Conservation (phyloP, 2,113 vertebrate species). For the Salvelinus sp. region DNA sequence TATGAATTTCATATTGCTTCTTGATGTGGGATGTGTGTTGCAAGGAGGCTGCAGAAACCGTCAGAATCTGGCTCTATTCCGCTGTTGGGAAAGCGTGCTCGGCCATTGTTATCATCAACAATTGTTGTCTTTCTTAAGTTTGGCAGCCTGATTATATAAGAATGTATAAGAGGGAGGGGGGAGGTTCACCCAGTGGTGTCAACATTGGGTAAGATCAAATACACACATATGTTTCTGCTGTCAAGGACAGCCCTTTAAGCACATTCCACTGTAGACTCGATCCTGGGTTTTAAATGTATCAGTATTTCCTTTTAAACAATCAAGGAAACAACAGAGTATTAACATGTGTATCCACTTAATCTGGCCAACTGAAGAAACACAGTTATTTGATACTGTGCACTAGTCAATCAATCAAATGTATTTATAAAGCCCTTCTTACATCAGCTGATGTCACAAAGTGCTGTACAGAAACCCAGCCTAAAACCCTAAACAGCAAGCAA, state of each 20-base stretch:
- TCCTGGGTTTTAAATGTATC: slow-evolving; percentile 71
- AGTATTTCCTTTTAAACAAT: slow-evolving; percentile 75
- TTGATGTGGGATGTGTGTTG: slow-evolving; percentile 61
- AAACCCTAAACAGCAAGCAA: no score
- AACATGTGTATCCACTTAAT: slow-evolving; percentile 73
- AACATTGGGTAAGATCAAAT: slow-evolving; percentile 72
- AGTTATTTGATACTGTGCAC: slow-evolving; percentile 64
- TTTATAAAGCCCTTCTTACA: no score
- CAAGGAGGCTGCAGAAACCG: slow-evolving; percentile 23
- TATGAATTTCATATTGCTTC: slow-evolving; percentile 61
- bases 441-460: no score
- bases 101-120: slow-evolving; percentile 64
- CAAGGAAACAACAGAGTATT: slow-evolving; percentile 75
- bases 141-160: no score
- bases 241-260: slow-evolving; percentile 72
- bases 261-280: slow-evolving; percentile 63
- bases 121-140: slow-evolving; percentile 41
- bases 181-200: slow-evolving; percentile 31
- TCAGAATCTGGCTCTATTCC: slow-evolving; percentile 52
- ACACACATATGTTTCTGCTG: slow-evolving; percentile 45
- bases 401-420: neutral
- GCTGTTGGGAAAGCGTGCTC: slow-evolving; percentile 39
- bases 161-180: neutral
- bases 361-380: slow-evolving; percentile 51
- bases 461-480: no score